phyloP scores from a whole-genome alignment of 2,113 vertebrate species.

The Gambusia affinis region DNA sequence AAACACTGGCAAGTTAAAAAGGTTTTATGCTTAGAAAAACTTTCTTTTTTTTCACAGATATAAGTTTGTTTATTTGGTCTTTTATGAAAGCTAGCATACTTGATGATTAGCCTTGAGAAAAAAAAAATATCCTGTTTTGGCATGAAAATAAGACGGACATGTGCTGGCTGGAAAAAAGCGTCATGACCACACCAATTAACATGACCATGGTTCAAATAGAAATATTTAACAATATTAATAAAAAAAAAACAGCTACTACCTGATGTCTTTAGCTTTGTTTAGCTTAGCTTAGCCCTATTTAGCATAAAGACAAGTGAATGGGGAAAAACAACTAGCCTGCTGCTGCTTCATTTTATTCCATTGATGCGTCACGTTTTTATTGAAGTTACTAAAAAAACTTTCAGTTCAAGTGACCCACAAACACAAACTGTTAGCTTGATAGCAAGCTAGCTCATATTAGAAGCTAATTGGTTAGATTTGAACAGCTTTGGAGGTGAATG shows the following conservation, averaged over 20 bases:
- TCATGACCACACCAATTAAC: neutral
- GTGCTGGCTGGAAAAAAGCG: neutral
- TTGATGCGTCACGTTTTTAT: neutral
- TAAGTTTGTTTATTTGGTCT: constrained; percentile 57
- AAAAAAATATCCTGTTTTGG: constrained; percentile 11
- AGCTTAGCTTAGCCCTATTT: constrained; percentile 2
- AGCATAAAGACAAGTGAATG: neutral
- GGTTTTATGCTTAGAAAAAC: constrained; percentile 26
- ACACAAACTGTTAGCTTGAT: neutral
- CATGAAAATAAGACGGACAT: constrained; percentile 9
- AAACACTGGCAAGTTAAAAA: constrained; percentile 58
- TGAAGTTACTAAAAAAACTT: neutral
- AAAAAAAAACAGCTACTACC: neutral
- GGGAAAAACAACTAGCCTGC: neutral
- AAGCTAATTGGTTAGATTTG: neutral
- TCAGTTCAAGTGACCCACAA: no score
- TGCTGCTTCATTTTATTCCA: neutral
- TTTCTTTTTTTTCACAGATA: constrained; percentile 26
- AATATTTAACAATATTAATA: neutral
- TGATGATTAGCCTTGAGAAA: constrained; percentile 36
- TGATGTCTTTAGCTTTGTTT: neutral
- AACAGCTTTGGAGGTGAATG: neutral
- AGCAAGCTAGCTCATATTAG: no score
- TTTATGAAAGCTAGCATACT: constrained; percentile 53
- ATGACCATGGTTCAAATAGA: neutral